Percentiles rank a stretch among this genome's conserved stretches.
phyloP scores from a whole-genome alignment of 2,113 vertebrate genomes.

The Lampris megalopsis region DNA sequence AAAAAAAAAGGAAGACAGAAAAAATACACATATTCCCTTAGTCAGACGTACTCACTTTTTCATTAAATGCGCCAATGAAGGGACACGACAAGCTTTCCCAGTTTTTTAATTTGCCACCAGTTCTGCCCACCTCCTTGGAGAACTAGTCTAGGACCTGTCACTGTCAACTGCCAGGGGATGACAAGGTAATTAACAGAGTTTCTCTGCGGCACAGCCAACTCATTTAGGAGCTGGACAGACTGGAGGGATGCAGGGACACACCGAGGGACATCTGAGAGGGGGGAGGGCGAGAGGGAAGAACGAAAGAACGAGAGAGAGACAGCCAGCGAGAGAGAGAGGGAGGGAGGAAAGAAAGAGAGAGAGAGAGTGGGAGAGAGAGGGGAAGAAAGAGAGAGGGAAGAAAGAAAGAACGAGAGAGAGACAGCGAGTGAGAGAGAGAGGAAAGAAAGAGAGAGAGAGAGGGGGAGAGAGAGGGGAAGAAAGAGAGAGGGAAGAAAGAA shows the following conservation, averaged over 20 bases:
- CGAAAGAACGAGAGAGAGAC: no score
- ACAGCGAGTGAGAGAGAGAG: no score
- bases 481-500: no score
- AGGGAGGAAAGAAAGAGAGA: no score
- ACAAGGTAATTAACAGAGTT: conserved; percentile 77
- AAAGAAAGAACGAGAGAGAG: no score
- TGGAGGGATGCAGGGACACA: conserved; percentile 13
- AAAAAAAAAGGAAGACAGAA: conserved; percentile 18
- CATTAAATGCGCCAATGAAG: conserved; percentile 62
- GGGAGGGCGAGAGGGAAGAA: no score
- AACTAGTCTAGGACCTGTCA: conserved; percentile 69
- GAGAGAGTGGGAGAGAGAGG: no score
- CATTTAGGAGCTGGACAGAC: conserved; percentile 47
- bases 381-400: background rate
- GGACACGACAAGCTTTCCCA: conserved; percentile 59
- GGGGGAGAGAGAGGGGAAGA: background rate
- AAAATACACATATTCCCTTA: background rate
- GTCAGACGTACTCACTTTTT: conserved; percentile 36
- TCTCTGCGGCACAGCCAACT: conserved; percentile 52
- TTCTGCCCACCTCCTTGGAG: conserved; percentile 67
- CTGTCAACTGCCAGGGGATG: conserved; percentile 65
- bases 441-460: background rate
- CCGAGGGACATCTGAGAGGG: conserved; percentile 7
- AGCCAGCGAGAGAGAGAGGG: no score
- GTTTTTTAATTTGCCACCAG: conserved; percentile 68